Conservation (phyloP, 23 tunicate species). For the Trididemnum nubilum region DNA sequence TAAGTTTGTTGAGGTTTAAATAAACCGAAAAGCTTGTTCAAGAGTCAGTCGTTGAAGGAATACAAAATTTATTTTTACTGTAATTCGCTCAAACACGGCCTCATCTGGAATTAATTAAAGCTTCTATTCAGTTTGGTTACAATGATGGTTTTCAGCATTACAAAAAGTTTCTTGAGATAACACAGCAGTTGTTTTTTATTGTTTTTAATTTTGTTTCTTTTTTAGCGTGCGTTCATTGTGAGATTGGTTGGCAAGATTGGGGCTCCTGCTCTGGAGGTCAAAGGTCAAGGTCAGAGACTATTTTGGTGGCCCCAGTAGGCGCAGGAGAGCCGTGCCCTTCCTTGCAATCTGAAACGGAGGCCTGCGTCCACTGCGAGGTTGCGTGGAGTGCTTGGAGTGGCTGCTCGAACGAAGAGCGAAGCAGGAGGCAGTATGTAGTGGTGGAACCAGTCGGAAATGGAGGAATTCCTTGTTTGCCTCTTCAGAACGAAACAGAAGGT, state of each 20-base stretch:
- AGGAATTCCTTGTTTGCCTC: conserved; percentile 45
- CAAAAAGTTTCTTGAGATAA: no score
- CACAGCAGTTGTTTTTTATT: no score
- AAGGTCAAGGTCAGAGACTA: conserved; percentile 24
- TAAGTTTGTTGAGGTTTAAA: no score
- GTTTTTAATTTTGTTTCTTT: neutral
- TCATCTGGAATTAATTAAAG: no score
- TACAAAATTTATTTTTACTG: no score
- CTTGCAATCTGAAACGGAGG: neutral
- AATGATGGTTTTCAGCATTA: no score
- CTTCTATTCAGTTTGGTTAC: no score
- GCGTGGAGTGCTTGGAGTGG: conserved; percentile 72
- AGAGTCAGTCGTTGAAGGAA: no score
- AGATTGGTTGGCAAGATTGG: conserved; percentile 67
- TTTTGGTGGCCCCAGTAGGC: conserved; percentile 33
- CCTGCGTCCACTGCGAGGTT: conserved; percentile 16
- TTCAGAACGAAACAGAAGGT: conserved; percentile 41
- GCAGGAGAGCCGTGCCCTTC: conserved; percentile 33
- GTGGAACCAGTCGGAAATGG: conserved; percentile 15
- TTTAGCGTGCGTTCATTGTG: conserved; percentile 57
- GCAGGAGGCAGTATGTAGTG: conserved; percentile 34
- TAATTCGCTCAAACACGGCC: no score
- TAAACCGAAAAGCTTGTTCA: no score
- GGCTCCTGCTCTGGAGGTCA: conserved; percentile 44
- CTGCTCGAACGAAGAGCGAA: conserved; percentile 26